Base-by-base conservation (phyloP, 2,888 invertebrate species). In the Hirtodrosophila confusa region DNA sequence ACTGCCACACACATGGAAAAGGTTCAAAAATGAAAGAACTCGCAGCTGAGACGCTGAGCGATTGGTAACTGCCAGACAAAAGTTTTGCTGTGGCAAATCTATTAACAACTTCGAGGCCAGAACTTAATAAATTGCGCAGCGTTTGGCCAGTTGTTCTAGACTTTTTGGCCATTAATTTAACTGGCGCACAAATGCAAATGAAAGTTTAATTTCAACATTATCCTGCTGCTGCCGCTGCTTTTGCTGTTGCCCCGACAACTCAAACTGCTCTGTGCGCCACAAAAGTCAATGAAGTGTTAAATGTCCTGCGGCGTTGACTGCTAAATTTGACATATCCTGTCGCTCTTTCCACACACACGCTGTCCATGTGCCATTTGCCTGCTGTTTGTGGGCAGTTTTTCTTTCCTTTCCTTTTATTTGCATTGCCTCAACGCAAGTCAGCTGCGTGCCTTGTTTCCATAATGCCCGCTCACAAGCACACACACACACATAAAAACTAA, bases 261-360 rank as follows among this genome's bases (percentile, higher is more conserved):
- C 6, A 27, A 27, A 27, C 27, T 27, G 27, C 3, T 27, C 27
- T 27, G 6, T 27, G 31, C 31, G 41, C 60, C 56, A 47, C 68
- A 82, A 74, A 75, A 84, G 75, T 75, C 84, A 83, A 86, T 88
- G 75, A 71, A 71, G 78, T 83, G 78, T 85, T 87, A 67, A 87
- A 78, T 82, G 68, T 79, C 77, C 86, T 72, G 88, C 69, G 67
- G 82, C 49, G 58, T 40, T 56, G 55, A 53, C 70, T 37, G 49
- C 58, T 33, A 63, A 58, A 63, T 72, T 78, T 77, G 54, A 68
- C 68, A 53, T 76, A 57, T 73, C 50, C 58, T 36, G 58, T 24
- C 39, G 50, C 43, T 10, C 33, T 41, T 31, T 9, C 11, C 47
- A 39, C 27, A 31, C 58, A 47, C 45, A 47, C 44, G 55, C 48